Evolutionary conservation across 2,797 vertebrate species (phyloP).

Genomic region (Tenualosa ilisha): DNA sequence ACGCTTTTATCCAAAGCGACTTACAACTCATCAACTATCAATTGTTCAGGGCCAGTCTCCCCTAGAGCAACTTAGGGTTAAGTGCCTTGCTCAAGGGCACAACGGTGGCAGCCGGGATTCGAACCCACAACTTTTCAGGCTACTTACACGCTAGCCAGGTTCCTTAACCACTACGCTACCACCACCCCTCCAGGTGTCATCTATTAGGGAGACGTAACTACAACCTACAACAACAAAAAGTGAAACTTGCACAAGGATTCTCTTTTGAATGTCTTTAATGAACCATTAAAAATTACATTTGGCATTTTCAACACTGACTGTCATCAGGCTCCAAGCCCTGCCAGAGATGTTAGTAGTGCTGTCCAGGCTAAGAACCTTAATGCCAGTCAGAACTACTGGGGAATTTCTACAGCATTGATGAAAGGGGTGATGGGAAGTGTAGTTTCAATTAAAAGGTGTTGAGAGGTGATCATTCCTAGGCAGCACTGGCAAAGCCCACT

Average conservation of each 20-base stretch:
- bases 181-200: no score
- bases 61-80: no score
- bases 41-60: no score
- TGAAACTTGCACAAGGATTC: neutral
- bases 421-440: neutral
- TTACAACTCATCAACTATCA: no score
- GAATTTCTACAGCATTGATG: neutral
- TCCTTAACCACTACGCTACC: no score
- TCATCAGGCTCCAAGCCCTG: neutral
- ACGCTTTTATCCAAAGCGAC: no score
- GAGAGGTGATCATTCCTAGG: slow-evolving; percentile 48
- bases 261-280: neutral
- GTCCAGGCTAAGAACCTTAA: neutral
- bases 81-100: no score
- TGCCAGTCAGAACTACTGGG: neutral
- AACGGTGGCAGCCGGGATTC: no score
- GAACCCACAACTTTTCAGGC: no score
- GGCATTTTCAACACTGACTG: neutral
- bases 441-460: neutral
- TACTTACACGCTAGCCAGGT: no score
- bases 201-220: no score
- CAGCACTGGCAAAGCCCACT: slow-evolving; percentile 71
- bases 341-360: neutral
- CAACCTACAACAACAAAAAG: no score
- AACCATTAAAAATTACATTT: neutral